Evolutionary conservation across 2,888 invertebrate genomes (phyloP).

Genomic region (Melinopterus prodromus): DNA sequence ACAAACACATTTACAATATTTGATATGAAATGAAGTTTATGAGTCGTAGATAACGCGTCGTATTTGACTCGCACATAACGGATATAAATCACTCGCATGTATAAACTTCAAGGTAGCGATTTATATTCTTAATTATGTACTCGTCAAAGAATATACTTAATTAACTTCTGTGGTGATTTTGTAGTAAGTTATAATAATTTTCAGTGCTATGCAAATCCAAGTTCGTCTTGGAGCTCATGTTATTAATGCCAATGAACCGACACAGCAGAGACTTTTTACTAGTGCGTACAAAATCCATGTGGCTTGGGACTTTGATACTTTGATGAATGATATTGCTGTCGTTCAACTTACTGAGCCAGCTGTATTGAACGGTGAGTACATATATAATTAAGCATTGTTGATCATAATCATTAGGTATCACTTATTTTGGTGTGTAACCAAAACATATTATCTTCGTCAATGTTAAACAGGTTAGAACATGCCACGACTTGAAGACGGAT

Average conservation of each 20-base stretch:
- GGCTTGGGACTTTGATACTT: constrained; percentile 42
- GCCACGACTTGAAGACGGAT: no score
- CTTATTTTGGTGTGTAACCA: no score
- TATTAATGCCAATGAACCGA: constrained; percentile 47
- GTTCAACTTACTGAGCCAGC: neutral
- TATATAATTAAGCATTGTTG: neutral
- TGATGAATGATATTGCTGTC: constrained; percentile 59
- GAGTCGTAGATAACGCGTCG: no score
- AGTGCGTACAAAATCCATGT: constrained; percentile 38
- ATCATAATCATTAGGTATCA: no score
- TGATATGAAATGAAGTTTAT: no score
- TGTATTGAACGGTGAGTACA: neutral
- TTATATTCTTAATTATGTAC: constrained; percentile 43
- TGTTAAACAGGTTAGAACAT: no score
- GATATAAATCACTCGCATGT: no score
- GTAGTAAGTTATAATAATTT: constrained; percentile 42
- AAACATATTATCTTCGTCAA: no score
- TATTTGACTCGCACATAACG: no score
- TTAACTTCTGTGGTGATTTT: no score
- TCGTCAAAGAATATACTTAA: no score
- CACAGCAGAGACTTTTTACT: constrained; percentile 44
- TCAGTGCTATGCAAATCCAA: constrained; percentile 49
- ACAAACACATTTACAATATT: neutral
- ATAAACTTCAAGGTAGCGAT: no score
- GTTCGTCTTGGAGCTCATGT: constrained; percentile 50